Base-by-base conservation (phyloP, 2,113 vertebrate genomes). In the Macroglossus sobrinus region DNA sequence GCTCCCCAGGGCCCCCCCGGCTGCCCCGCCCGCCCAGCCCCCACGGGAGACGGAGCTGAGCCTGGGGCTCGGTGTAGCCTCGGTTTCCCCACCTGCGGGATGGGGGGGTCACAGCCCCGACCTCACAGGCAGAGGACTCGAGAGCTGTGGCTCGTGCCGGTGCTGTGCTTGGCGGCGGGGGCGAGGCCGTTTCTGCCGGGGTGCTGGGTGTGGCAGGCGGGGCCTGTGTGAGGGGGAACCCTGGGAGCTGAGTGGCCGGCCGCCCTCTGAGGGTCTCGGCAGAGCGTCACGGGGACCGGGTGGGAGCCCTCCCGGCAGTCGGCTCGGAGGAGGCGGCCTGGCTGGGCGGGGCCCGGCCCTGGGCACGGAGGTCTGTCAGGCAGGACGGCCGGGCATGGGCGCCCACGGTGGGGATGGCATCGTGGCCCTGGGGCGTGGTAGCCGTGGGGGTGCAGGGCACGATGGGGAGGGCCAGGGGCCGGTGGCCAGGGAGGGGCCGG, bases 101-200 rank as follows among this genome's bases (percentile, higher is more conserved):
- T 38, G 24, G 50, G 18, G 64, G 8, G 1, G 0, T 47, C n/a
- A 3, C 10, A 15, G 50, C 75, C 21, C 1, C 21, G 2, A 26
- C 35, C 81, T 59, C 21, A 2, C 40, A 24, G 71, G 26, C 2
- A 40, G 7, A 53, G 11, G 12, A 4, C 10, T 28, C 0, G 22
- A 24, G 30, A 47, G 7, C 0, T 0, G 5, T 13, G 47, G 81
- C 53, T 1, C 0, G 22, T 0, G 24, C 26, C 33, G 53, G 69
- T 5, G 0, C 28, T 7, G 0, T 5, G 1, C 0, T 24, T 47
- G 47, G 0, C 33, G 22, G 3, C 24, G 14, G 0, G 4, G 64
- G 28, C 15, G 1, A 19, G 7, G 64, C 30, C 21, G 59, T 22
- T 53, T 38, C 28, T 50, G 22, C 38, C 22, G 72, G 21, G 13